Base-by-base conservation (phyloP, 1,140 invertebrate species). In the Ceratina calcarata region DNA sequence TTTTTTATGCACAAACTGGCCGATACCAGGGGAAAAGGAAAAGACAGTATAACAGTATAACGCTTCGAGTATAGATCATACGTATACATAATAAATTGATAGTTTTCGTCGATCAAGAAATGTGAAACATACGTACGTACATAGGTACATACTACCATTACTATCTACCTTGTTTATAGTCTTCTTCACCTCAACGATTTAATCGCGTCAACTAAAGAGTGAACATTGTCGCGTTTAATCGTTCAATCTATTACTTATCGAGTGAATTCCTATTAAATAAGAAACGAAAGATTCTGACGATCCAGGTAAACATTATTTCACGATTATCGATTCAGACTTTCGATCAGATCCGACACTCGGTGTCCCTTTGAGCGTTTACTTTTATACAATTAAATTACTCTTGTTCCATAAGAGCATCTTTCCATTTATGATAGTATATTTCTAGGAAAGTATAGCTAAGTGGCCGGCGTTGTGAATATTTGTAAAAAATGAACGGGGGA, bases 291-390 rank as follows among this genome's bases (percentile, higher is more conserved):
- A 45, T 45, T 45, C 10, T 45, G 0, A 45, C 10, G 8, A 57
- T 57, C n/a, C 55, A 16, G 55, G 55, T 57, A 57, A 18, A 57
- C 55, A 6, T 57, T 4, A 6, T 57, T 4, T 57, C 55, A 13
- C 55, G 55, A n/a, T n/a, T n/a, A n/a, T n/a, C n/a, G n/a, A n/a
- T 57, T 57, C 15, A 1, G 15, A 57, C 3, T 18, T 24, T 10
- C 37, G 20, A 65, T 22, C n/a, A 22, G 22, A 55, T 49, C n/a
- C 3, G 27, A 22, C 45, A 49, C 74, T 81, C 32, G 45, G 57
- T 71, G 57, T 78, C 64, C 8, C 76, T 64, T 72, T n/a, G n/a
- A 70, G 51, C 60, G 62, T 69, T 84, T 84, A 74, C 81, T 79
- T 84, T 84, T 73, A n/a, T 68, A 72, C 62, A 51, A 69, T 51